phyloP scores from a whole-genome alignment of 2,888 invertebrate genomes.

The Blomia tropicalis region DNA sequence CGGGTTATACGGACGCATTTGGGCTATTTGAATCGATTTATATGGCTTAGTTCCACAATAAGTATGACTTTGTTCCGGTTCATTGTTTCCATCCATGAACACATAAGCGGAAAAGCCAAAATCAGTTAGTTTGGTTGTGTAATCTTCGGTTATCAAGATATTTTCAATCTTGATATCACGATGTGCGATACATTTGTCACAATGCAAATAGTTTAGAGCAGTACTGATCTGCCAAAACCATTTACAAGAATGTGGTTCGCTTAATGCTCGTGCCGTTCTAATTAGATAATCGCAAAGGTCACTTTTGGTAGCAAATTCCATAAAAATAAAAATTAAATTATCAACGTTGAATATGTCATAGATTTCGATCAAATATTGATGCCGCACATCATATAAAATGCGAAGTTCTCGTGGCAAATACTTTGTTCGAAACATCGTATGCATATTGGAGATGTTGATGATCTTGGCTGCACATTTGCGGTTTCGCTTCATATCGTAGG shows the following conservation, averaged over 20 bases:
- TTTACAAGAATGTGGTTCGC: not conserved
- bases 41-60: slow-evolving; percentile 25
- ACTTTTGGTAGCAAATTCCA: slow-evolving; percentile 36
- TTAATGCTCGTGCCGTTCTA: slow-evolving; percentile 29
- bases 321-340: not conserved
- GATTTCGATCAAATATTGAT: not conserved
- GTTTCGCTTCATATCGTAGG: not conserved
- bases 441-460: not conserved
- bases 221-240: slow-evolving; percentile 20
- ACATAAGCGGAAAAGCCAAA: slow-evolving; percentile 21
- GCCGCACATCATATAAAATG: not conserved
- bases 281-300: slow-evolving; percentile 37
- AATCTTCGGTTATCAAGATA: slow-evolving; percentile 5
- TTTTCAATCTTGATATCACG: slow-evolving; percentile 25
- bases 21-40: slow-evolving; percentile 6
- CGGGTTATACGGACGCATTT: slow-evolving; percentile 3
- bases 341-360: not conserved
- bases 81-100: not conserved
- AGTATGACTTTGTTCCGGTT: not conserved
- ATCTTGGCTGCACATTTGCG: not conserved
- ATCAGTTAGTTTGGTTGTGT: slow-evolving; percentile 17
- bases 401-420: not conserved
- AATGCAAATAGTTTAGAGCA: slow-evolving; percentile 17
- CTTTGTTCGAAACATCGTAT: not conserved
- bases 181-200: slow-evolving; percentile 4